Percentiles rank a stretch among this genome's conserved stretches.
Conservation (phyloP, 2,888 invertebrate species). For the Heteromurus nitidus region DNA sequence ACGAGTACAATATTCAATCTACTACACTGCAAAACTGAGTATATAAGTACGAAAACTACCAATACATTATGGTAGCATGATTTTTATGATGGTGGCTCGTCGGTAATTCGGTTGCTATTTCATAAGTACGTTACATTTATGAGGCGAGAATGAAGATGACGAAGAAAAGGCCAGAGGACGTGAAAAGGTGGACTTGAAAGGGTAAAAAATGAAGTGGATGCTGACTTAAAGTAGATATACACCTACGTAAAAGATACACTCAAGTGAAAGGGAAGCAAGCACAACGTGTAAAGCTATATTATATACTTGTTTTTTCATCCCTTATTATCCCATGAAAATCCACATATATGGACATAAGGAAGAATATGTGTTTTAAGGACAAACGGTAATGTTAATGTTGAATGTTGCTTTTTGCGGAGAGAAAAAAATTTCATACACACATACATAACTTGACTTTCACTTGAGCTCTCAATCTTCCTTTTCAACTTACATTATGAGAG, state of each 20-base stretch:
- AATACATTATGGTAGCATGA: too few species aligned
- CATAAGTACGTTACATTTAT: neutral
- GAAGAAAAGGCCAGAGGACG: neutral
- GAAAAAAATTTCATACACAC: too few species aligned
- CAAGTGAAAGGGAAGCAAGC: conserved; percentile 3
- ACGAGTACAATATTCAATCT: too few species aligned
- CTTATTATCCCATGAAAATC: too few species aligned
- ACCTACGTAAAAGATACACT: neutral
- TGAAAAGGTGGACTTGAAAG: neutral
- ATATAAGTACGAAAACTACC: too few species aligned
- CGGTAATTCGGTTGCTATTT: neutral
- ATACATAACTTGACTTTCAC: conserved; percentile 9
- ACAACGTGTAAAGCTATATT: neutral
- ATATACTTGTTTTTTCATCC: neutral
- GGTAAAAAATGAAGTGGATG: conserved; percentile 6
- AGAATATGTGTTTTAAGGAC: neutral
- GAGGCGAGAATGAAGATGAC: neutral
- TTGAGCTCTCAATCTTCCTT: neutral
- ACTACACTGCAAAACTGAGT: too few species aligned
- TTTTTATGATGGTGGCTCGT: neutral
- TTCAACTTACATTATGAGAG: neutral
- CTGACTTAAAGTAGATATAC: neutral
- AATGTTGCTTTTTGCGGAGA: neutral
- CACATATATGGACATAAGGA: neutral
- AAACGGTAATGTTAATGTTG: conserved; percentile 9